Base-by-base conservation (phyloP, 2,113 vertebrate genomes). In the Elephas maximus region DNA sequence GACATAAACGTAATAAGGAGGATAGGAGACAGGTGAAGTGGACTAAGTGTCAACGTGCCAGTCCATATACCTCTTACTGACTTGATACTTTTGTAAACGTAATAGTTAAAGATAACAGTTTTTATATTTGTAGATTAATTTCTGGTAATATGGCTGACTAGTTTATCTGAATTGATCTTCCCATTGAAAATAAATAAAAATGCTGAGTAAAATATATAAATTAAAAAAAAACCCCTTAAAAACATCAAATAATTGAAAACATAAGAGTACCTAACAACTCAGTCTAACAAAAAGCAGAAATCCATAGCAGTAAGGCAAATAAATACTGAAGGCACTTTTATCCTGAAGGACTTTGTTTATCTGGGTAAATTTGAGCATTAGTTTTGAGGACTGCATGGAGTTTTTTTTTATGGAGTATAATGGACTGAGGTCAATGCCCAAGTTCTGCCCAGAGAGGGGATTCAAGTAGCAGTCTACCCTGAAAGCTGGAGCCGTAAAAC, bases 221-320 rank as follows among this genome's bases (percentile, higher is more conserved):
- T 23, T 94, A 28, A 2, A 85, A 63, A 17, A 45, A 44, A n/a
- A 37, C 2, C 53, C 41, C 17, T 87, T 33, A 87, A 83, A 45
- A 53, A 5, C 60, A 91, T 88, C 30, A 60, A 80, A 62, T 57
- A 85, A 53, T 6, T 79, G 10, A 14, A 84, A 90, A 95, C 78
- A 23, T 45, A 76, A 17, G 30, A 91, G 73, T 0, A 0, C 20
- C 5, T 76, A 37, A 24, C 18, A 0, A 20, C 89, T 11, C n/a
- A 77, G 3, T 41, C 7, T 41, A 86, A 94, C 20, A 85, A 81
- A 83, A 62, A 15, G 6, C 15, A 71, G 28, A 11, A 82, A 5
- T 17, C 24, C 20, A 11, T 8, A 44, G 33, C 4, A 86, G 26
- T 37, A 80, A 80, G 17, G 9, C 8, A 44, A 44, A 23, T 53